Conservation (phyloP, 2,113 vertebrate species). For the Caretta caretta region DNA sequence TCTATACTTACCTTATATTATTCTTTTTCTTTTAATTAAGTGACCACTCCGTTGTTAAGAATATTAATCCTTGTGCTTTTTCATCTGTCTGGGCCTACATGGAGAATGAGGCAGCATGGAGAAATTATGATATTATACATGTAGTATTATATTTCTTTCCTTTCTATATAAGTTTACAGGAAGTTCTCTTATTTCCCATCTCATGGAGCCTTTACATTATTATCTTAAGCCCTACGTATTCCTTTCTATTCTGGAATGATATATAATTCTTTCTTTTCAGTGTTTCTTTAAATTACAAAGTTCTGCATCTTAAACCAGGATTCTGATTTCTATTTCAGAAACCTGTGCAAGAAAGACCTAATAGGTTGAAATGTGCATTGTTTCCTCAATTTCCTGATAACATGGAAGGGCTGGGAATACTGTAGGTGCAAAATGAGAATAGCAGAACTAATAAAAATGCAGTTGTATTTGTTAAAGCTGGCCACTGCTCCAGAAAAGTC, state of each 20-base stretch:
- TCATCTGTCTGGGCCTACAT: not conserved
- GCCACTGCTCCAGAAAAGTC: not conserved
- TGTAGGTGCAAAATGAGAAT: conserved; percentile 17
- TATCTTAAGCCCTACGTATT: not conserved
- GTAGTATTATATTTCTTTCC: not conserved
- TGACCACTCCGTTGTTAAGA: not conserved
- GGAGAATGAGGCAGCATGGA: not conserved
- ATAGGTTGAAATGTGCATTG: not conserved
- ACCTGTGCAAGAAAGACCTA: not conserved
- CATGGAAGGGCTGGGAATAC: not conserved
- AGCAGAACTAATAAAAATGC: conserved; percentile 35
- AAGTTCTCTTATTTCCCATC: not conserved
- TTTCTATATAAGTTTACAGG: not conserved
- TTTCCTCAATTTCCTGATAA: conserved; percentile 40
- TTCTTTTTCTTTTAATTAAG: not conserved
- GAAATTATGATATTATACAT: not conserved
- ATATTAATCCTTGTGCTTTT: not conserved
- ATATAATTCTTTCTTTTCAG: not conserved
- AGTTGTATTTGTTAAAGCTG: not conserved
- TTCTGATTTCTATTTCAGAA: not conserved
- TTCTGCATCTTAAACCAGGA: not conserved
- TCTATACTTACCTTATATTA: not conserved
- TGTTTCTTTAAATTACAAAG: conserved; percentile 4
- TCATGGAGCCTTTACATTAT: not conserved
- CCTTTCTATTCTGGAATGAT: not conserved